Conservation (phyloP, 2,888 invertebrate genomes). For the Panopea generosa region DNA sequence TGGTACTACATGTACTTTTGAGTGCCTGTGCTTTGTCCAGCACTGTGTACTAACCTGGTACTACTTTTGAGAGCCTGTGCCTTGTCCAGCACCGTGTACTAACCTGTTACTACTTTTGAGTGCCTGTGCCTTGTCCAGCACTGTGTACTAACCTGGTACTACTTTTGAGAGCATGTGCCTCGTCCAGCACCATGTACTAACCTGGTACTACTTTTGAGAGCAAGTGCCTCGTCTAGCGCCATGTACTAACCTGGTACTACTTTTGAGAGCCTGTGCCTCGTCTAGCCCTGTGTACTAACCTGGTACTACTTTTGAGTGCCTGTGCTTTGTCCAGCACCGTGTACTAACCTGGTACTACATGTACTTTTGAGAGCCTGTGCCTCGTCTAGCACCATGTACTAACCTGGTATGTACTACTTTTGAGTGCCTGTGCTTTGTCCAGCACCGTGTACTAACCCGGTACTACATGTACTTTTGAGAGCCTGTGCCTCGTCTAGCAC, state of each 20-base stretch:
- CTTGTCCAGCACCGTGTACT: no score
- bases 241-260: conserved; percentile 91
- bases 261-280: conserved; percentile 98
- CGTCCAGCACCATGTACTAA: conserved; percentile 90
- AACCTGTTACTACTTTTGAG: no score
- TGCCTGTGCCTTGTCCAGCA: no score
- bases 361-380: no score
- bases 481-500: conserved; percentile 98
- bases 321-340: no score
- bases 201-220: no score
- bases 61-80: no score
- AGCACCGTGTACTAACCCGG: conserved; percentile 87
- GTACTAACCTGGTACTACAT: no score
- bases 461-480: conserved; percentile 94
- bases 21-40: conserved; percentile 98
- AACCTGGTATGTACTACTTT: neutral
- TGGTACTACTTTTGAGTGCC: no score
- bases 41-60: conserved; percentile 98
- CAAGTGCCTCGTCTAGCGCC: no score
- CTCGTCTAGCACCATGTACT: no score
- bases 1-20: conserved; percentile 92
- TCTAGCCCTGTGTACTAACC: conserved; percentile 98
- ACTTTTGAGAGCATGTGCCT: neutral
- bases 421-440: neutral
- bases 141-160: neutral